Base-by-base conservation (phyloP, 2,888 invertebrate genomes). In the Andrena hattorfiana region DNA sequence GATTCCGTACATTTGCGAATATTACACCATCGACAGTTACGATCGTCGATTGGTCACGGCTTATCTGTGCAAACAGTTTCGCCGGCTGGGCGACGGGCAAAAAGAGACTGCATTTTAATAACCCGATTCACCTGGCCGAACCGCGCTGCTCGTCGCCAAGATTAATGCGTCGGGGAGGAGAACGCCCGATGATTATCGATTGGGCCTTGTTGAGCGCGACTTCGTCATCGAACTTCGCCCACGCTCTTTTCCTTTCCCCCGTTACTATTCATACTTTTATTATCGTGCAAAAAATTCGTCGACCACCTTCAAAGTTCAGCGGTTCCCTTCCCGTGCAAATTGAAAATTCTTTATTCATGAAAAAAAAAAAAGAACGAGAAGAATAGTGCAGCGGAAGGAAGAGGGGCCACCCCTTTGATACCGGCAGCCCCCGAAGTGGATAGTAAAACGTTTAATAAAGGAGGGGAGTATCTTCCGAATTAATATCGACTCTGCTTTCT, bases 341-440 rank as follows among this genome's bases (percentile, higher is more conserved):
- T 78, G 83, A 78, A 83, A 83, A 83, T 82, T 76, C 62, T 62
- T 82, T 82, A 83, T 83, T 83, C 83, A 83, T 83, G 74, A 51
- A 68, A 71, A 81, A 62, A 56, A 73, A 60, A 71, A 81, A 62
- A 56, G 70, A 60, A 54, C n/a, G 48, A 32, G 60, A 66, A 62
- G 7, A 48, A 77, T 68, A 63, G 54, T 49, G 23, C 16, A n/a
- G 6, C 26, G 2, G 20, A 6, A 7, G 8, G n/a, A 8, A 8
- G 28, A 28, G 20, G 16, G 48, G 8, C 49, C 7, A 3, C 23
- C 35, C 63, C 32, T 59, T 28, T 4, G 51, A 56, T 51, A 2
- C 2, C 60, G 51, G 35, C 51, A 8, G 23, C 51, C 23, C 4
- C 26, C 8, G 26, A 20, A 23, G 51, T 16, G 23, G 63, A 30